These are phyloP conservation scores for Ahaetulla prasina DNA, from an alignment of 2,113 vertebrate genomes.

Conservation along the genomic window DNA sequence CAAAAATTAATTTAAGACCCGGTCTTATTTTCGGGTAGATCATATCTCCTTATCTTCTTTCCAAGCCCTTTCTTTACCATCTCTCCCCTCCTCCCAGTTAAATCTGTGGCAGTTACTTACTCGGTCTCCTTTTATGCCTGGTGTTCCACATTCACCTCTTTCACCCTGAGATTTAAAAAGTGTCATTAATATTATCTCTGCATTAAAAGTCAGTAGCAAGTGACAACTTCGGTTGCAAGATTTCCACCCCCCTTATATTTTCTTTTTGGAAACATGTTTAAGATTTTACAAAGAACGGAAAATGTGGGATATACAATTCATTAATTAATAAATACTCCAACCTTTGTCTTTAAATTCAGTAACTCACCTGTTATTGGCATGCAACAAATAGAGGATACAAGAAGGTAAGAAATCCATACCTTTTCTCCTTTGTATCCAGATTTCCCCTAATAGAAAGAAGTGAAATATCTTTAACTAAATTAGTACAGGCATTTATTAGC, in stretches of 20 bases:
- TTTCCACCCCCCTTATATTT: not conserved
- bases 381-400: not conserved
- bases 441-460: conserved; percentile 73
- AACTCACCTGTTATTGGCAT: not conserved
- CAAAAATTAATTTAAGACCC: too few relatives aligned
- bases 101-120: conserved; percentile 61
- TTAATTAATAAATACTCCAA: not conserved
- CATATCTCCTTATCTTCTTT: not conserved
- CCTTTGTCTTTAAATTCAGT: not conserved
- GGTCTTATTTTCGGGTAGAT: too few relatives aligned
- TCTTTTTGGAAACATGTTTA: not conserved
- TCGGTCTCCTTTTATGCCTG: conserved; percentile 88
- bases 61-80: not conserved
- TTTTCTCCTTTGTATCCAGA: conserved; percentile 86
- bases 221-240: not conserved
- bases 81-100: not conserved
- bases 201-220: not conserved
- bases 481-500: not conserved
- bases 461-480: not conserved
- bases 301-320: not conserved
- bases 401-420: conserved; percentile 63
- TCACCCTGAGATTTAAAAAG: conserved; percentile 72
- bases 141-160: conserved; percentile 86
- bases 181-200: not conserved
- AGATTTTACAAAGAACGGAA: not conserved